Conservation (phyloP, 2,888 invertebrate genomes). For the Hoplodrina ambigua region DNA sequence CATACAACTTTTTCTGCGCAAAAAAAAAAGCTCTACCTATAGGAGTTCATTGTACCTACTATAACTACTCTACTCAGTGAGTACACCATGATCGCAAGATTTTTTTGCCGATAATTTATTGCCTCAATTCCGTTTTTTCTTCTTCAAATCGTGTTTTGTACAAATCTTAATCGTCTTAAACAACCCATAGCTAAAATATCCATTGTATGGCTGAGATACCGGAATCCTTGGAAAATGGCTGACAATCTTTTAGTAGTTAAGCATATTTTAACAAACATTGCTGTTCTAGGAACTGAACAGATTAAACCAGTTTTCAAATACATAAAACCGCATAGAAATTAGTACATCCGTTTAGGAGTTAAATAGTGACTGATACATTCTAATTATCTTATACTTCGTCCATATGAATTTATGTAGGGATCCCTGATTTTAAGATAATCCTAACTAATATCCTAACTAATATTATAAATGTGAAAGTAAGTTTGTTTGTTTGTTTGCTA, state of each 20-base stretch:
- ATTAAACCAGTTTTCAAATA: not conserved
- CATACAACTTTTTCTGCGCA: conserved; percentile 30
- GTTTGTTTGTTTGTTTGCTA: too few relatives aligned
- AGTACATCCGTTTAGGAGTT: not conserved
- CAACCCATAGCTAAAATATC: not conserved
- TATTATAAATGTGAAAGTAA: too few relatives aligned
- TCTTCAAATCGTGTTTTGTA: conserved; percentile 5
- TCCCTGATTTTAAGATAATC: too few relatives aligned
- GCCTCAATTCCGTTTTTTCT: conserved; percentile 37
- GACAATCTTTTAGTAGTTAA: too few relatives aligned
- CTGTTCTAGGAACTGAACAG: not conserved
- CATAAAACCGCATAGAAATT: not conserved
- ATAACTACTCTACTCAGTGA: not conserved
- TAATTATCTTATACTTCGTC: too few relatives aligned
- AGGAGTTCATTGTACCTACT: conserved; percentile 38
- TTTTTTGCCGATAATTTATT: conserved; percentile 43
- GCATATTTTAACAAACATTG: not conserved
- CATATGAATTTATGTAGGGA: too few relatives aligned
- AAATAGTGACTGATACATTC: too few relatives aligned
- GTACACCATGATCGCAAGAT: conserved; percentile 39
- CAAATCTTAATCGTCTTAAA: not conserved
- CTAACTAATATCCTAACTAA: too few relatives aligned
- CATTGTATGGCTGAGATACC: not conserved
- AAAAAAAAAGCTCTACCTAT: conserved; percentile 13
- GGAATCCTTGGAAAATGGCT: not conserved